These are phyloP conservation scores for Drosophila punjabiensis DNA, from an alignment of 1,140 invertebrate species.

Conservation along the genomic window DNA sequence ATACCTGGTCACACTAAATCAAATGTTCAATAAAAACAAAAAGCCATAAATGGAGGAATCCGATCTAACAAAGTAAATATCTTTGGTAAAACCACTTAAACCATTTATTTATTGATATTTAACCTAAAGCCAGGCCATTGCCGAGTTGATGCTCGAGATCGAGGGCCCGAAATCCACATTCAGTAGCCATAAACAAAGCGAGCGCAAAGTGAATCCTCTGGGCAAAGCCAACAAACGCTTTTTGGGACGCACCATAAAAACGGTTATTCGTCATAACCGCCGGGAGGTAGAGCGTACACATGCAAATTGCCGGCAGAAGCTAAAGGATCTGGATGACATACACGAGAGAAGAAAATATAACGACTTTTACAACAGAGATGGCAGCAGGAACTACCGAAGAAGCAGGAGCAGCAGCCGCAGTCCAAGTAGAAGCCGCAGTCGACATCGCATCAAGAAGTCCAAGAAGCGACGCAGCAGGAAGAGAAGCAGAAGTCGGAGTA, in stretches of 20 bases:
- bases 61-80: slow-evolving; percentile 35
- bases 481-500: slow-evolving; percentile 4
- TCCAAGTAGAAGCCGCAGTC: slow-evolving; percentile 4
- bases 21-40: not conserved
- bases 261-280: slow-evolving; percentile 54
- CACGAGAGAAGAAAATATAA: slow-evolving; percentile 39
- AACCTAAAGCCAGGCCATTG: slow-evolving; percentile 52
- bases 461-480: slow-evolving; percentile 12
- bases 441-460: slow-evolving; percentile 25
- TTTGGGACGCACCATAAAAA: slow-evolving; percentile 63
- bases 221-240: slow-evolving; percentile 74
- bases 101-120: not conserved
- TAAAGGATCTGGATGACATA: slow-evolving; percentile 56
- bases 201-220: slow-evolving; percentile 78
- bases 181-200: slow-evolving; percentile 17
- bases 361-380: slow-evolving; percentile 31
- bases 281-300: slow-evolving; percentile 40
- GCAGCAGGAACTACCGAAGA: not conserved
- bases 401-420: slow-evolving; percentile 3
- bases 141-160: slow-evolving; percentile 59
- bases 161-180: slow-evolving; percentile 2
- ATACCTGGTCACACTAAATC: not conserved
- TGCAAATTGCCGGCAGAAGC: slow-evolving; percentile 42
- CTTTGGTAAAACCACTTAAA: not conserved
- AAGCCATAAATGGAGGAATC: slow-evolving; percentile 23